Evolutionary conservation across 2,113 vertebrate species (phyloP).

Genomic region (Anarhynchus alexandrinus): DNA sequence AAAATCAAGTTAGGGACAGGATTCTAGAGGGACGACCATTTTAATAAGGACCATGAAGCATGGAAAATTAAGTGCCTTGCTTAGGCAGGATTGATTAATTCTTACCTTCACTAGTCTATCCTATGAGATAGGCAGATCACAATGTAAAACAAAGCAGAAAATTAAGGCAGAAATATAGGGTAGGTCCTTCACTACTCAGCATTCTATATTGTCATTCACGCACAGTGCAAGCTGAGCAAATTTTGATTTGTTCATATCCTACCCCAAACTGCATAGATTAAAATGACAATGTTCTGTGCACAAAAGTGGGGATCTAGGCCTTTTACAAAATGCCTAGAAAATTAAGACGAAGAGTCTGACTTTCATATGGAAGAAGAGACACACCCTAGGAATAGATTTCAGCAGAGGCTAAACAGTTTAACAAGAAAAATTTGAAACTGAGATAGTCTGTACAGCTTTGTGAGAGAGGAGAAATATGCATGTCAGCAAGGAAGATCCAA

Average conservation of each 20-base stretch:
- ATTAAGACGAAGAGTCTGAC: not conserved
- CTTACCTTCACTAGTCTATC: not conserved
- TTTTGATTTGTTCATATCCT: not conserved
- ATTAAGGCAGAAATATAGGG: not conserved
- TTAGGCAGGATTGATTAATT: not conserved
- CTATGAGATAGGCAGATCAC: not conserved
- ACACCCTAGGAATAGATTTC: not conserved
- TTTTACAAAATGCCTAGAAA: not conserved
- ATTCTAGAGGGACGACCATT: not conserved
- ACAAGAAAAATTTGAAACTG: not conserved
- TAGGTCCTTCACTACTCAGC: not conserved
- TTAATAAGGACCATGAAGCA: not conserved
- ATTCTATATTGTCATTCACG: not conserved
- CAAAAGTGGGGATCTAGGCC: not conserved
- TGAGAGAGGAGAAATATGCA: not conserved
- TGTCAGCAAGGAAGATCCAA: not conserved
- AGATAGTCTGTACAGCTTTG: not conserved
- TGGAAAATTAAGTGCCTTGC: not conserved
- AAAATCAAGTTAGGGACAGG: not conserved
- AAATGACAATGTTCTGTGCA: not conserved
- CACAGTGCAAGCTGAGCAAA: not conserved
- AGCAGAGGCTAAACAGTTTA: not conserved
- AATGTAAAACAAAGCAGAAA: not conserved
- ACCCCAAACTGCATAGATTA: not conserved
- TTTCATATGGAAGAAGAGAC: not conserved